Evolutionary conservation across 1,140 invertebrate species (phyloP), one percentile per base, ranked within the genome.

Genomic region (Tetramorium simillimum): DNA sequence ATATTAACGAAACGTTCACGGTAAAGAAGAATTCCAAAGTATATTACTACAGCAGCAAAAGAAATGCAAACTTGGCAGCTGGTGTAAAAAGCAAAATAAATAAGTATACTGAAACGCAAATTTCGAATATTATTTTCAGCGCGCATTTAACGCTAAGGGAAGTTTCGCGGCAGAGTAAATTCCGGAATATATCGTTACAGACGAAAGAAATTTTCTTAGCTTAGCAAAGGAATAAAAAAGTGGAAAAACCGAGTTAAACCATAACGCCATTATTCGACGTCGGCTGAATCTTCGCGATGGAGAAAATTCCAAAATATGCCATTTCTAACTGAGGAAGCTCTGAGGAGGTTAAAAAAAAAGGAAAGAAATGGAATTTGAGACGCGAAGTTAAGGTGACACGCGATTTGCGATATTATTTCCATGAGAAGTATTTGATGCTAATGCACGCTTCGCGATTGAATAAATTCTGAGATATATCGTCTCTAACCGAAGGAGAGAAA

Each of bases 61-160:
- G 18, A 84, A 58, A 49, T 12, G 37, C 40, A 73, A 84, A 60
- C 46, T 51, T 56, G n/a, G 9, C 21, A 21, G 37, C 53, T 14
- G 24, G 6, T 24, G 3, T 75, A 60, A 84, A 65, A 82, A 21
- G 2, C 43, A 40, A 60, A 49, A 21, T n/a, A 60, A 84, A 16
- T 43, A 43, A 49, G 21, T 43, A 21, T 37, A 60, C 3, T 14
- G 18, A 18, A 46, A 84, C 16, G 40, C 18, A 53, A 82, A 84
- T 84, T 75, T 84, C 4, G 7, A 73, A 73, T 73, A 84, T 84
- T 84, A 75, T 75, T 84, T 75, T 60, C 21, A 75, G n/a, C 37
- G 3, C 12, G 24, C 43, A 49, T 84, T 84, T 84, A 84, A 84
- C 43, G 28, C 40, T 84, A 49, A 60, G 14, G 21, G 10, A 65